Base-by-base conservation (phyloP, 2,888 invertebrate genomes). In the Eristalis pertinax region DNA sequence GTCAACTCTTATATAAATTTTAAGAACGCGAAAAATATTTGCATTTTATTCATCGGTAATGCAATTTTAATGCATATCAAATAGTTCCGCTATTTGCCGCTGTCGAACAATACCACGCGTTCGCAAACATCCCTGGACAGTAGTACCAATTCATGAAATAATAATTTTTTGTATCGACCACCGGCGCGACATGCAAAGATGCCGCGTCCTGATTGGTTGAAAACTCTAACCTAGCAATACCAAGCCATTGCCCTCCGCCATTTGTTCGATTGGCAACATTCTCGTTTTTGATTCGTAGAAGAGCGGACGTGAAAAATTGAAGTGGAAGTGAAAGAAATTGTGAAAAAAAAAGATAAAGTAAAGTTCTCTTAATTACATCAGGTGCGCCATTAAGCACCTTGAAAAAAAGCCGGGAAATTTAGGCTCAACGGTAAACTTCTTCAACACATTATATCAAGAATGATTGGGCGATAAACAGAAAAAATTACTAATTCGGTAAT, bases 361-460 rank as follows among this genome's bases (percentile, higher is more conserved):
- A 35, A 68, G 74, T 82, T 86, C 72, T 76, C 74, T 74, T 43
- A 70, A 65, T 72, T 72, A 67, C 78, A 67, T 86, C 83, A 79
- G 86, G 83, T 86, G 86, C 78, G 70, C 69, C 78, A 69, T 70
- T 69, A 77, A 78, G 74, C 86, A 83, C 78, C 78, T 78, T 70
- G 60, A 86, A 73, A 86, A 72, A 74, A 58, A 86, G 70, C 69
- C 83, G 83, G 69, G 86, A 43, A 73, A 65, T 69, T 80, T 76
- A 79, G 87, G 87, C 79, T 38, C 87, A 84, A 87, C 87, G 87
- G 87, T 87, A 87, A 87, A 84, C 29, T 67, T 84, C 76, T 65
- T 79, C 79, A 75, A 87, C 70, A 64, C 72, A 84, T 83, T 80
- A 62, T 79, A 79, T 79, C 67, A 81, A 77, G 75, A 85, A 82